A percentile compares a stretch with the other conserved stretches of the same genome.
phyloP scores from a whole-genome alignment of 2,113 vertebrate genomes.

The Toxotes chatareus region DNA sequence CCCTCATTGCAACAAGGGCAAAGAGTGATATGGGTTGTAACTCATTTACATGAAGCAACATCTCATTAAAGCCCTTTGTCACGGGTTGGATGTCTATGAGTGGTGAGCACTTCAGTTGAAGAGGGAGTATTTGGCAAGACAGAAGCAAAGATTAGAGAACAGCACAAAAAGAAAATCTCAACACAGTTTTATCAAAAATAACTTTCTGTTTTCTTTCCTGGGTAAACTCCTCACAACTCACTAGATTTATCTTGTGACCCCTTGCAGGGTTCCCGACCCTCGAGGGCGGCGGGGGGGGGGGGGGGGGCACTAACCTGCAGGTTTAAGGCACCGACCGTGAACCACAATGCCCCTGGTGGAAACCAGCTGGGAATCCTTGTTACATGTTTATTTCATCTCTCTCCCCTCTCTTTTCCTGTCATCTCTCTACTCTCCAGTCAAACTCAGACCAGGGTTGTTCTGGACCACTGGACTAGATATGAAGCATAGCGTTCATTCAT shows the following conservation, averaged over 20 bases:
- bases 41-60: background rate
- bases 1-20: background rate
- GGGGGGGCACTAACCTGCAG: background rate
- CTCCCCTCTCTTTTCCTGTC: background rate
- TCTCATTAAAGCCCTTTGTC: background rate
- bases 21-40: background rate
- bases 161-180: background rate
- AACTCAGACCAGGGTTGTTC: conserved; percentile 18
- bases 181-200: background rate
- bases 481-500: background rate
- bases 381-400: conserved; percentile 19
- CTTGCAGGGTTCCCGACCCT: background rate
- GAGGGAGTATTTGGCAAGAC: background rate
- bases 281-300: background rate
- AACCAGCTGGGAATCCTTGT: background rate
- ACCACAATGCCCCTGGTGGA: background rate
- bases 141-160: background rate
- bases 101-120: background rate
- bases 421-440: background rate
- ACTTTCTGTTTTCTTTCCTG: background rate
- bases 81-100: background rate
- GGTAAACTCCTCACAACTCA: background rate
- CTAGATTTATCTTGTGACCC: background rate
- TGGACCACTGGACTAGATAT: conserved; percentile 10
- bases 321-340: background rate